Conservation (phyloP, 2,113 vertebrate genomes). For the Myiopsitta monachus region DNA sequence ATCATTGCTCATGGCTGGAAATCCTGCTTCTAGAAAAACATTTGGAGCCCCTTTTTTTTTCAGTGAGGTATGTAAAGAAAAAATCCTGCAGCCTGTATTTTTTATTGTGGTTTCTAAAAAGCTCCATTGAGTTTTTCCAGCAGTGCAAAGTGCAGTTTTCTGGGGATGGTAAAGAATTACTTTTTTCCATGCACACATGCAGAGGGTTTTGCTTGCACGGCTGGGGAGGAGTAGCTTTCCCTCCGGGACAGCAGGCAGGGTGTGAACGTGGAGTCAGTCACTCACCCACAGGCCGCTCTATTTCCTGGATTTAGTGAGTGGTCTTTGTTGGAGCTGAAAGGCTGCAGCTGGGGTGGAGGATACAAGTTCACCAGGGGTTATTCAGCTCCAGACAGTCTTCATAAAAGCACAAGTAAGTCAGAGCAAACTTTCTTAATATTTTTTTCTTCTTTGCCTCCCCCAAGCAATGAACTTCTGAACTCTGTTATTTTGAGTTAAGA, state of each 20-base stretch:
- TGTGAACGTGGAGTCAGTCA: conserved; percentile 2
- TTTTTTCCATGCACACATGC: background rate
- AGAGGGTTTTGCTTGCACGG: background rate
- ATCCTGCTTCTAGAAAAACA: conserved; percentile 49
- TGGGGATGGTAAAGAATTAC: background rate
- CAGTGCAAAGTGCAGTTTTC: conserved; percentile 23
- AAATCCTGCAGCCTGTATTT: background rate
- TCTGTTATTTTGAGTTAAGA: conserved; percentile 9
- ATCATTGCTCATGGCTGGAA: conserved; percentile 19
- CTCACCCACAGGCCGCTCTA: conserved; percentile 1
- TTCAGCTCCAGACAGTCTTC: conserved; percentile 70
- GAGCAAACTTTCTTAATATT: conserved; percentile 6
- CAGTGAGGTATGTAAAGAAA: conserved; percentile 10
- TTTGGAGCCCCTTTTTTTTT: background rate
- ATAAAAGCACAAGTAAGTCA: conserved; percentile 67
- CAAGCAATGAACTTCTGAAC: conserved; percentile 64
- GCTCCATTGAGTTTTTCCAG: no score
- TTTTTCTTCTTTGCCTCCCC: background rate
- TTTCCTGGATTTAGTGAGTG: conserved; percentile 65
- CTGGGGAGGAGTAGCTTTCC: background rate
- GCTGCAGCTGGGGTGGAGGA: conserved; percentile 76
- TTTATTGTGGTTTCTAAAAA: conserved; percentile 51
- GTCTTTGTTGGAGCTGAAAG: conserved; percentile 69
- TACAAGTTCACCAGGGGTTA: conserved; percentile 69
- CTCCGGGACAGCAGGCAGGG: background rate